Base-by-base conservation (phyloP, 2,888 invertebrate species). In the Incurvaria masculella region DNA sequence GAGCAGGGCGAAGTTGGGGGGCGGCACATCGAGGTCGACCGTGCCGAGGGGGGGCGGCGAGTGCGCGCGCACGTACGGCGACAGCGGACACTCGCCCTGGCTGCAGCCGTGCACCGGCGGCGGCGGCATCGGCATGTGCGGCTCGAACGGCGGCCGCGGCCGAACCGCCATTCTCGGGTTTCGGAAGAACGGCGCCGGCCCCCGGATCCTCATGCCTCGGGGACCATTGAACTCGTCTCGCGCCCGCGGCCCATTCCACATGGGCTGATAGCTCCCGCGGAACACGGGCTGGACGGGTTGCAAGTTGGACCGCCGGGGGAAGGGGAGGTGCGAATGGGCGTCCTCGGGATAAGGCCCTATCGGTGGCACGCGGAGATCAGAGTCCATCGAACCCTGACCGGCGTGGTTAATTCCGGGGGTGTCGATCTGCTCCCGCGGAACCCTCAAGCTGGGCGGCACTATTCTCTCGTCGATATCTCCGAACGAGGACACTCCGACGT, bases 381-480 rank as follows among this genome's bases (percentile, higher is more conserved):
- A 76, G 51, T 79, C 76, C 50, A 68, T 60, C 38, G 33, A 11
- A 39, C 18, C 27, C 48, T 27, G 50, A 39, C 21, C 27, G 47
- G 39, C 40, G 27, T 52, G 49, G 43, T 46, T 46, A 52, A 53
- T 44, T 21, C 46, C 40, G 14, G 38, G 39, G 5, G 39, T 11
- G 1, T 20, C 19, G 26, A 39, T 18, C 16, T 4, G 20, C 33
- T 10, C 18, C 53, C 56, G 10, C 47, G 44, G n/a, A 48, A 43
- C 4, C 44, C 23, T 21, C 49, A 45, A 33, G 58, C 0, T 65
- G 58, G 0, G 76, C 72, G 0, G 68, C 65, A 41, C 11, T 5
- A 78, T 61, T 53, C 81, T 67, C 54, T 81, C 81, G 53, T 81
- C 81, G 41, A 81, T 80, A 54, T 81, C 81, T 2, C 78, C 79